Evolutionary conservation across 2,797 vertebrate species (phyloP).

Genomic region (Lepus townsendii): DNA sequence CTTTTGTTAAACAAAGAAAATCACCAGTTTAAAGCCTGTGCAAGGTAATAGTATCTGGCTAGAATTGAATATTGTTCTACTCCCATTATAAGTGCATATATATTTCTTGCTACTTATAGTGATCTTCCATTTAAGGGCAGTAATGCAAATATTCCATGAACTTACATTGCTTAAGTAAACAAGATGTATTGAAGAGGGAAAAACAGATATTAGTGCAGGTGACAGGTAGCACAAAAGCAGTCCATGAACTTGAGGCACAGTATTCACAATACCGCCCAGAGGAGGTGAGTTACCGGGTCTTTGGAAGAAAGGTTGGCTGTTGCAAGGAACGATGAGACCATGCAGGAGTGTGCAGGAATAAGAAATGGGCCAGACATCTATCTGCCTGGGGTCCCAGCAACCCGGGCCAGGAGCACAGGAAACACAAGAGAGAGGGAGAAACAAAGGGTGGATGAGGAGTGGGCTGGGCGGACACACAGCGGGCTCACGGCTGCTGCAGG

Average conservation of each 20-base stretch:
- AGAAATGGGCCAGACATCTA: too few species aligned
- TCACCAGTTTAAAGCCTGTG: background rate
- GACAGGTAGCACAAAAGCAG: background rate
- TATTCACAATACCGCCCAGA: background rate
- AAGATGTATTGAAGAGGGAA: background rate
- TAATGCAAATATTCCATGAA: background rate
- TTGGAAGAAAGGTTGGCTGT: background rate
- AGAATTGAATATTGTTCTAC: background rate
- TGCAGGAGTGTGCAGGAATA: fast-evolving
- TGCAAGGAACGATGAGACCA: background rate
- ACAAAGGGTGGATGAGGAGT: too few species aligned
- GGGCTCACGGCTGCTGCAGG: too few species aligned
- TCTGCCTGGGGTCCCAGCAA: background rate
- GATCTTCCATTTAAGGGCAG: background rate
- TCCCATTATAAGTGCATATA: background rate
- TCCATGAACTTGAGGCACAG: background rate
- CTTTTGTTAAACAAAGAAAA: background rate
- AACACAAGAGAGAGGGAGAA: too few species aligned
- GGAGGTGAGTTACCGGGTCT: background rate
- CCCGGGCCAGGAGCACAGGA: background rate
- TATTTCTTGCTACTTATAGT: background rate
- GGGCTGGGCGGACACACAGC: too few species aligned
- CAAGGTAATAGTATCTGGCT: background rate
- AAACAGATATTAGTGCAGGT: background rate
- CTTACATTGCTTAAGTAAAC: too few species aligned